Evolutionary conservation across 2,888 invertebrate species (phyloP), one percentile per base, ranked within the genome.

Genomic region (Stenotaenia linearis): DNA sequence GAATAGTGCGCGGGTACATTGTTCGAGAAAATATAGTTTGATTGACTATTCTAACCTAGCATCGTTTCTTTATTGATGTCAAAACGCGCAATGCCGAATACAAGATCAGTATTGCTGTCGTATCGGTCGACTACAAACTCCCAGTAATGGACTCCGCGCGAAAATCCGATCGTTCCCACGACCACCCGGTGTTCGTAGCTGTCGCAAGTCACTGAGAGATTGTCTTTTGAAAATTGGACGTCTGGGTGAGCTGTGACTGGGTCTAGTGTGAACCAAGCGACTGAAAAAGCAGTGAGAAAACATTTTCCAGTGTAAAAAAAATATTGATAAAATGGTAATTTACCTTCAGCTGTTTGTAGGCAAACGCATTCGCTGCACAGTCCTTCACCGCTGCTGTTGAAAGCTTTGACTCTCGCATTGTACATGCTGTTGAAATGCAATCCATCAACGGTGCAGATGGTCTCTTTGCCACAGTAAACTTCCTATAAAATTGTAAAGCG

Each of bases 131-230:
- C 90, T 77, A 91, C 91, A 83, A 94, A 91, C 86, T 96, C 95
- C 98, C 98, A 98, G 88, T 98, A 98, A 89, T 98, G 98, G 61
- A 94, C 89, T 81, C 98, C 98, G 82, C 97, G 91, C 78, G 97
- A 97, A 85, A 98, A 95, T 61, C 97, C 97, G 81, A 96, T 94
- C 83, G 92, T 94, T 80, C 96, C 97, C 21, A 98, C 89, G 25
- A 95, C 94, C 45, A 97, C 94, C 76, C 96, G 91, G 86, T 98
- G 95, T 86, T 97, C 97, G 91, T 95, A 96, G 83, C 96, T 96
- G 84, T 93, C 93, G 82, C 96, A 96, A 12, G 93, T 92, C 79
- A 94, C 94, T 78, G 93, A 91, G 84, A 92, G 90, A 84, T 94
- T 94, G 87, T 95, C 94, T 85, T 95, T 94, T 82, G 92, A 91